These are phyloP conservation scores for Lepus townsendii DNA, from an alignment of 2,797 vertebrate genomes.

Conservation along the genomic window DNA sequence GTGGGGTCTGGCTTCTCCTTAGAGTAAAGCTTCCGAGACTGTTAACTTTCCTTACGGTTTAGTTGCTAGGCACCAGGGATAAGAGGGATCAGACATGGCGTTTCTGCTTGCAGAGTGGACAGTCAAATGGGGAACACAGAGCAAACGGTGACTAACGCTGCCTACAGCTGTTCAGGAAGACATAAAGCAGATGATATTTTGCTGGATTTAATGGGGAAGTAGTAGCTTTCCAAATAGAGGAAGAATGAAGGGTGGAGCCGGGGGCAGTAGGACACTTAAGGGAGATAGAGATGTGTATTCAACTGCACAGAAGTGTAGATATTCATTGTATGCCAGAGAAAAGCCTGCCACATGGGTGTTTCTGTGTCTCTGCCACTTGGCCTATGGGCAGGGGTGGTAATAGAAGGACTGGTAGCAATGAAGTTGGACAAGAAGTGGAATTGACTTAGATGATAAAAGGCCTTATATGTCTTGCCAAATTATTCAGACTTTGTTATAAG, in stretches of 20 bases:
- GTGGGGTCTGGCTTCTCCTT: background rate
- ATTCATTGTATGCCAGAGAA: background rate
- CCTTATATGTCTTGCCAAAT: background rate
- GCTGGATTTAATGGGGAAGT: background rate
- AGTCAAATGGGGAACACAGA: background rate
- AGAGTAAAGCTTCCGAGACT: background rate
- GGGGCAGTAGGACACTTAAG: background rate
- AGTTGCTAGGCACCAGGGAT: background rate
- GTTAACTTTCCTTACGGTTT: background rate
- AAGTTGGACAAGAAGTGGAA: background rate
- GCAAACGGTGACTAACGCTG: background rate
- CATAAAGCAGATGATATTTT: background rate
- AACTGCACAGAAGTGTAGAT: background rate
- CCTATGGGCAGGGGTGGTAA: background rate
- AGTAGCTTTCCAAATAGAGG: background rate
- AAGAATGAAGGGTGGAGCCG: background rate
- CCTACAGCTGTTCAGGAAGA: background rate
- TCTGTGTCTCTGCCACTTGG: background rate
- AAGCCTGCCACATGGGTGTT: background rate
- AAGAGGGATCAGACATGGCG: background rate
- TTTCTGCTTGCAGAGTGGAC: background rate
- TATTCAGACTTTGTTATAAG: background rate
- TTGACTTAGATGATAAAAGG: background rate
- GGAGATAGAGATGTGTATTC: background rate
- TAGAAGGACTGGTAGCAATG: background rate